Evolutionary conservation across 2,797 vertebrate species (phyloP), one percentile per base, ranked within the genome.

Genomic region (Pangasius mekongensis): DNA sequence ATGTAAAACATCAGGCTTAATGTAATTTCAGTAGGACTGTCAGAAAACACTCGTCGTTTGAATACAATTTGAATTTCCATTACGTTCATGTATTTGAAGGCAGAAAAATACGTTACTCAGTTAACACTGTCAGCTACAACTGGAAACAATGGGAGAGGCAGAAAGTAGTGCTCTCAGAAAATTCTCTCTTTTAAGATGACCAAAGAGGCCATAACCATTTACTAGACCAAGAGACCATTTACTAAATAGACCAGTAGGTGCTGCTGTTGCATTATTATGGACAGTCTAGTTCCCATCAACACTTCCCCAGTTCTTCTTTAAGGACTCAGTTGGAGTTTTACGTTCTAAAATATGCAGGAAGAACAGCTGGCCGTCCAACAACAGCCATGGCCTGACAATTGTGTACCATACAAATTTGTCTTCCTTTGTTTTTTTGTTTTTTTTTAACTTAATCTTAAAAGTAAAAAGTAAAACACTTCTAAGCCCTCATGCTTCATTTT

Each of bases 171-270:
- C n/a, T n/a, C 6, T 52, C 33, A 18, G 54, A 33, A 24, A 78
- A 86, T 16, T 52, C 9, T 36, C 64, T 47, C 36, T 27, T 82
- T 5, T n/a, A 60, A 20, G 30, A 52, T 2, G 20, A n/a, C 33
- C 60, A 64, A 27, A 64, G 6, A 10, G 67, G 9, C 7, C 1
- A 14, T 14, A 49, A 30, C 82, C 30, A 24, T 84, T 81, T 58
- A 62, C 60, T 62, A n/a, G 39, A 39, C 39, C 39, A 39, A 39
- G 39, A 39, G 39, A 30, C 82, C 30, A 33, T 84, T 81, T 58
- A 62, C 60, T 62, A n/a, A 10, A 90, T 27, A 89, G 62, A 54
- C 94, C 96, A 96, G 92, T 87, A 96, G 95, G 92, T 95, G 96
- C 93, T 95, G 94, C 92, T 94, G 82, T 93, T 88, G 92, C 22